Percentiles rank a stretch among this genome's conserved stretches.
These are phyloP conservation scores for Rallus crepitans DNA, from an alignment of 2,797 vertebrate genomes.

Conservation along the genomic window DNA sequence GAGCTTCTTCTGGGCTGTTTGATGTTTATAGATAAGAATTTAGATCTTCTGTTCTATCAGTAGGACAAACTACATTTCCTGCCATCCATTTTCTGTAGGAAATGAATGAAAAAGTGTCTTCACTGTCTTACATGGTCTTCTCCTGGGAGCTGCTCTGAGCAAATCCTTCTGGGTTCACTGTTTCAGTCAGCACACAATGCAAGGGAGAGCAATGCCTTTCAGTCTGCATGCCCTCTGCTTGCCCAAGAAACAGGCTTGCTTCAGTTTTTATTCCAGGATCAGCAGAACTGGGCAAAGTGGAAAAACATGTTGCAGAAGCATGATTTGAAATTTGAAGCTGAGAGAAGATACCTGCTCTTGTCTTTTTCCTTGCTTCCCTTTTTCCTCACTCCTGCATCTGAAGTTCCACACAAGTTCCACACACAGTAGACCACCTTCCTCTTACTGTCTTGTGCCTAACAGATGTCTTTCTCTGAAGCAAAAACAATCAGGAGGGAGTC, in stretches of 20 bases:
- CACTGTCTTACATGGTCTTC: background rate
- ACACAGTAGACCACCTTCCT: background rate
- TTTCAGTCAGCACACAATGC: background rate
- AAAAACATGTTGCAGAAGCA: background rate
- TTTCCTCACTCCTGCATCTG: background rate
- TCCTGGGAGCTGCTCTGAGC: background rate
- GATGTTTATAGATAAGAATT: background rate
- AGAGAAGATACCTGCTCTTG: rapidly evolving
- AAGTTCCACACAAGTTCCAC: background rate
- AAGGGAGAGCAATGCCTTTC: background rate
- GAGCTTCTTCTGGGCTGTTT: background rate
- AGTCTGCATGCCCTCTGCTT: background rate
- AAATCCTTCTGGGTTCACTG: background rate
- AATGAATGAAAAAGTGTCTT: background rate
- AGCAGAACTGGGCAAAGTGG: background rate
- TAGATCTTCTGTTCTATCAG: background rate
- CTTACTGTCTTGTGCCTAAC: background rate
- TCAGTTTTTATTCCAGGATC: background rate
- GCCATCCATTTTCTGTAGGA: background rate
- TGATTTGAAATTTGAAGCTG: background rate
- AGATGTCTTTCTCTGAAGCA: background rate
- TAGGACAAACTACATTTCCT: background rate
- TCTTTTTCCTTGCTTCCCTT: background rate
- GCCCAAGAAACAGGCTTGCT: background rate
- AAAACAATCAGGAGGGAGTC: background rate